phyloP scores from a whole-genome alignment of 1,140 invertebrate species.

The Ylistrum balloti region DNA sequence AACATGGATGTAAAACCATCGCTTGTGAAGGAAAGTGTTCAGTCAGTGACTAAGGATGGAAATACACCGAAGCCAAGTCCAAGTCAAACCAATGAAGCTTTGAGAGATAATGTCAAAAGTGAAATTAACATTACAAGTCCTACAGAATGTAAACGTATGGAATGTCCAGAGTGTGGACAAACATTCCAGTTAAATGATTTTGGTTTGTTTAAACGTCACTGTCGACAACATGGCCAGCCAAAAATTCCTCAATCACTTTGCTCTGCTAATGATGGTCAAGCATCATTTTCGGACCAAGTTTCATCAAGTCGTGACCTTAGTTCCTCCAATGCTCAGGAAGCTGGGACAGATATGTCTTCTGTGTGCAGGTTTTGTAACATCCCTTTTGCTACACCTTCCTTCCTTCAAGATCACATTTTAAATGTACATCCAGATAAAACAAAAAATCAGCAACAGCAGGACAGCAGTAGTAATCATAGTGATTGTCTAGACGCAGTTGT shows the following conservation, averaged over 20 bases:
- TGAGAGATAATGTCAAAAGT: not conserved
- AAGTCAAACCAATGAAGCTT: constrained; percentile 4
- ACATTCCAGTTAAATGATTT: constrained; percentile 80
- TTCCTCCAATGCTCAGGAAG: not conserved
- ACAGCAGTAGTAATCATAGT: not conserved
- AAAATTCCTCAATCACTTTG: constrained; percentile 65
- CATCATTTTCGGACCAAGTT: constrained; percentile 54
- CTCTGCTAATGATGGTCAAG: constrained; percentile 55
- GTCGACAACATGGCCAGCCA: constrained; percentile 73
- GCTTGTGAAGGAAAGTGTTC: not conserved
- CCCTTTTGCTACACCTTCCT: constrained; percentile 19
- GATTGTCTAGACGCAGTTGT: not conserved
- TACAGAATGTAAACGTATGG: constrained; percentile 71
- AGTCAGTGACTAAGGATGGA: not conserved
- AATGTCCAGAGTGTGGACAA: constrained; percentile 77
- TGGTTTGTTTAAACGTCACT: constrained; percentile 80
- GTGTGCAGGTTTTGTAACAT: constrained; percentile 61
- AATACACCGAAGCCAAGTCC: not conserved
- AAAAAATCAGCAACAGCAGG: not conserved
- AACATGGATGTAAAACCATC: not conserved
- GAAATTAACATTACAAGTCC: not conserved
- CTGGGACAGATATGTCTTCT: not conserved
- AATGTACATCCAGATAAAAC: constrained; percentile 46
- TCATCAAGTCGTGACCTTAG: not conserved
- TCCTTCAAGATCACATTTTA: constrained; percentile 60